These are phyloP conservation scores for Sinelater perroti DNA, from an alignment of 2,888 invertebrate genomes.

Conservation along the genomic window DNA sequence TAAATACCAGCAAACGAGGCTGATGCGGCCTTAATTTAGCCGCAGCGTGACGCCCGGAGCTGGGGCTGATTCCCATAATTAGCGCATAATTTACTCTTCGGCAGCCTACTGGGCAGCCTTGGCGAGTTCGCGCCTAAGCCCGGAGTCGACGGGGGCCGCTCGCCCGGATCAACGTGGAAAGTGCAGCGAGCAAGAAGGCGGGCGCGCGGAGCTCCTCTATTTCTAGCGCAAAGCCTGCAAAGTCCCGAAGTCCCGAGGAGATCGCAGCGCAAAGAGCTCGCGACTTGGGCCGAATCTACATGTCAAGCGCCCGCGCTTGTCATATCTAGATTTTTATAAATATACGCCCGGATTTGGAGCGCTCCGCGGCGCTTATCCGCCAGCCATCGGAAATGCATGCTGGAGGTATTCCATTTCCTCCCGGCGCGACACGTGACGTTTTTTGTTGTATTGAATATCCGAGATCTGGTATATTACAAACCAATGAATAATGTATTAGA, in stretches of 20 bases:
- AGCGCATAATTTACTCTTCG: too few relatives aligned
- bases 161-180: neutral
- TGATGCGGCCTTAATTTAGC: too few relatives aligned
- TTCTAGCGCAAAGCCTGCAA: neutral
- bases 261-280: neutral
- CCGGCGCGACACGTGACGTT: conserved; percentile 46
- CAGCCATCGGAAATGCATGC: conserved; percentile 46
- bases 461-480: conserved; percentile 44
- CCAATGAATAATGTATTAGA: conserved; percentile 46
- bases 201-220: neutral
- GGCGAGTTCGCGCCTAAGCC: too few relatives aligned
- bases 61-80: too few relatives aligned
- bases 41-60: too few relatives aligned
- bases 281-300: conserved; percentile 22
- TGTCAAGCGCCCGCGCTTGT: conserved; percentile 27
- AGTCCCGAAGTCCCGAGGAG: neutral
- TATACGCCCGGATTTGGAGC: conserved; percentile 29
- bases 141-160: too few relatives aligned
- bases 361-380: conserved; percentile 39
- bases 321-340: conserved; percentile 31
- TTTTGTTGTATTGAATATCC: conserved; percentile 46
- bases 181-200: neutral
- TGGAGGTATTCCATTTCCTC: conserved; percentile 48
- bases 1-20: too few relatives aligned
- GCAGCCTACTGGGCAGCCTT: too few relatives aligned